These are phyloP conservation scores for Epirrhoe tristata DNA, from an alignment of 2,888 invertebrate genomes.

Conservation along the genomic window DNA sequence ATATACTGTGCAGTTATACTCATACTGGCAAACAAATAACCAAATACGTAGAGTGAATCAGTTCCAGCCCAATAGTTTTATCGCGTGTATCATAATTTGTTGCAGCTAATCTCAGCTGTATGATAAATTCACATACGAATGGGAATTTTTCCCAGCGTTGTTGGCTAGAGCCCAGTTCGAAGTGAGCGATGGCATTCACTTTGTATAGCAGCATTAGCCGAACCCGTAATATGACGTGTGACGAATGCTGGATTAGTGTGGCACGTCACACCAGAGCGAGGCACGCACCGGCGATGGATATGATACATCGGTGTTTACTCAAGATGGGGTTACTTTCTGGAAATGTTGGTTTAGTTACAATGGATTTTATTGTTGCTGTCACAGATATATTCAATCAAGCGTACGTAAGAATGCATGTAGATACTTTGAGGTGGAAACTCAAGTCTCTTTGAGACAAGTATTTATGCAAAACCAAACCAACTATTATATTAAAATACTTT, in stretches of 20 bases:
- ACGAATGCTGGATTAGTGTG: conserved; percentile 40
- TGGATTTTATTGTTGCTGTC: not conserved
- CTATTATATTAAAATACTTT: not conserved
- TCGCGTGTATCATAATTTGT: conserved; percentile 4
- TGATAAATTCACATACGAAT: conserved; percentile 32
- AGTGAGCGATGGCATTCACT: conserved; percentile 64
- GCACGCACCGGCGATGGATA: conserved; percentile 33
- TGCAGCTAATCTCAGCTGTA: conserved; percentile 17
- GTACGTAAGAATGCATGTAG: too few relatives aligned
- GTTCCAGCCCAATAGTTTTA: not conserved
- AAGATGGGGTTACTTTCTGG: conserved; percentile 18
- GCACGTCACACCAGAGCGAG: conserved; percentile 13
- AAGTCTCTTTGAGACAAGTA: not conserved
- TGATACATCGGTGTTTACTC: conserved; percentile 30
- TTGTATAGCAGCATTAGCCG: conserved; percentile 67
- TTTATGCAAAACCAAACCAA: not conserved
- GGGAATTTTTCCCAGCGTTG: conserved; percentile 35
- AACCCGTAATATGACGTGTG: conserved; percentile 66
- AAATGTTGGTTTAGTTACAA: not conserved
- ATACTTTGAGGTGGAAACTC: too few relatives aligned
- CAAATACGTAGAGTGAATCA: too few relatives aligned
- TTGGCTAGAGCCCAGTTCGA: conserved; percentile 44
- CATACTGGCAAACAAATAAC: too few relatives aligned
- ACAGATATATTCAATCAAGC: not conserved
- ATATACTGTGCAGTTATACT: too few relatives aligned